phyloP scores from a whole-genome alignment of 2,113 vertebrate species.

The Malurus elegans region DNA sequence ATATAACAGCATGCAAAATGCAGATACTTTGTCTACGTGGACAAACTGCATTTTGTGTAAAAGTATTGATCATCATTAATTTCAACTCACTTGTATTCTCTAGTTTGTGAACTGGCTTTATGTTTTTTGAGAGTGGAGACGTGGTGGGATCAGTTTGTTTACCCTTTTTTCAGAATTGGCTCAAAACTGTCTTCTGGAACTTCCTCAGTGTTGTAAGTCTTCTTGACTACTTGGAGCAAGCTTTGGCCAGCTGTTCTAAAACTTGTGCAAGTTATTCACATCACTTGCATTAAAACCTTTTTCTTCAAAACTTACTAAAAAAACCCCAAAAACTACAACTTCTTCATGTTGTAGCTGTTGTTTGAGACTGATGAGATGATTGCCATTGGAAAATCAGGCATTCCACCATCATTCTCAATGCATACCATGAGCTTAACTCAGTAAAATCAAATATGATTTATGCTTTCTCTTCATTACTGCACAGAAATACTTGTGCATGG shows the following conservation, averaged over 20 bases:
- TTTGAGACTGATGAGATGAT: background rate
- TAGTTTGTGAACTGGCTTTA: background rate
- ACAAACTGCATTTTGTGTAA: background rate
- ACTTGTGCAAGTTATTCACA: background rate
- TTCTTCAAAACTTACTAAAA: background rate
- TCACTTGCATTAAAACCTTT: background rate
- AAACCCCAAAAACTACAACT: background rate
- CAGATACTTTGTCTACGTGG: background rate
- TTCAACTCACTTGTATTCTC: background rate
- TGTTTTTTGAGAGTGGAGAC: background rate
- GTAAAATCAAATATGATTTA: background rate
- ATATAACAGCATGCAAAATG: background rate
- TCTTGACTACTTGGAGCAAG: constrained; percentile 37
- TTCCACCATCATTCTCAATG: background rate
- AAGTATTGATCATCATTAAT: background rate
- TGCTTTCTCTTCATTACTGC: background rate
- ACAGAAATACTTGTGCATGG: background rate
- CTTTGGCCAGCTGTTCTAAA: constrained; percentile 50
- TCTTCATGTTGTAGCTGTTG: background rate
- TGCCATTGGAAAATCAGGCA: background rate
- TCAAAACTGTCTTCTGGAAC: background rate
- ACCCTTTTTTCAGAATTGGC: background rate
- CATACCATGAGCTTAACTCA: background rate
- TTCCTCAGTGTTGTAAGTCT: constrained; percentile 12
- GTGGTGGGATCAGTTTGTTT: background rate